A percentile compares a stretch with the other conserved stretches of the same genome.
These are phyloP conservation scores for Dryobota labecula DNA, from an alignment of 2,888 invertebrate species.

Conservation along the genomic window DNA sequence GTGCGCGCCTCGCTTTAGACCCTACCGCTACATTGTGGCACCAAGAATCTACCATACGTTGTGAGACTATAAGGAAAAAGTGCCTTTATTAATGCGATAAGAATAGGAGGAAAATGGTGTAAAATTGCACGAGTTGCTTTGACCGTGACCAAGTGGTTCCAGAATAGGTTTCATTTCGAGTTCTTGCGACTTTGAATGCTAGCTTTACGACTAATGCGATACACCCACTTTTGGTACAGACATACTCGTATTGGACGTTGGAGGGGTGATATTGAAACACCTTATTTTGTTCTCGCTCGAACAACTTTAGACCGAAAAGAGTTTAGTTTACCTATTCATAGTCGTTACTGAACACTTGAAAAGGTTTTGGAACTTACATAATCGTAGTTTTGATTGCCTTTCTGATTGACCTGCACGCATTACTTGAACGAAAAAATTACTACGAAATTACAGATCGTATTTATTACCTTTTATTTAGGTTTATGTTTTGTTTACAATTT, in stretches of 20 bases:
- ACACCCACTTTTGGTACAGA: conserved; percentile 21
- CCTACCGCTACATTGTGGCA: conserved; percentile 46
- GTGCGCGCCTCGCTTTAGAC: conserved; percentile 67
- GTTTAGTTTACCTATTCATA: not conserved
- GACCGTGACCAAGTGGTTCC: not conserved
- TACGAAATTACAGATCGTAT: not conserved
- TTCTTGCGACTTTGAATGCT: conserved; percentile 12
- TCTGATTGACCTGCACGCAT: not conserved
- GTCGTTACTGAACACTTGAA: not conserved
- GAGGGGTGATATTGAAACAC: conserved; percentile 1
- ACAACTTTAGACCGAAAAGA: not conserved
- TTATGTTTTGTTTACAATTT: too few species aligned
- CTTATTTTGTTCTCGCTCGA: conserved; percentile 9
- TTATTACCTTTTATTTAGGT: too few species aligned
- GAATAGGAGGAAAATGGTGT: conserved; percentile 30
- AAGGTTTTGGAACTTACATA: not conserved
- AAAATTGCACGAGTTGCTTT: not conserved
- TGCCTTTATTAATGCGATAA: not conserved
- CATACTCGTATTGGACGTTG: not conserved
- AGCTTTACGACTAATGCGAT: not conserved
- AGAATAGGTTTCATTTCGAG: not conserved
- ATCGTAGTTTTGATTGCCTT: not conserved
- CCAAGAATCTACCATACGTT: conserved; percentile 22
- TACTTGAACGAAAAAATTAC: not conserved
- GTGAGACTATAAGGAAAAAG: conserved; percentile 38